Conservation (phyloP, 2,113 vertebrate genomes). For the Tragelaphus scriptus region DNA sequence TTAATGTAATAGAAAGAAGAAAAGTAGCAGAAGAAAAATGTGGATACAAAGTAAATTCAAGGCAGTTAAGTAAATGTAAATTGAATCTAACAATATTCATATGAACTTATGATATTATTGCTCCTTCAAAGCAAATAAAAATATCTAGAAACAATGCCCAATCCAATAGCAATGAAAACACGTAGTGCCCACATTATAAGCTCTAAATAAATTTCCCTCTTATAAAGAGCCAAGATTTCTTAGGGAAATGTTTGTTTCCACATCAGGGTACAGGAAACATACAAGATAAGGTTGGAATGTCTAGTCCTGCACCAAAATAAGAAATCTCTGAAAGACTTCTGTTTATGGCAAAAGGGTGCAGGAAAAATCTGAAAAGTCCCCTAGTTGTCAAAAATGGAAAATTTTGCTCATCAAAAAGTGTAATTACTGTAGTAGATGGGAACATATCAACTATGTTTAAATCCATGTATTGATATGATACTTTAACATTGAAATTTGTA, state of each 20-base stretch:
- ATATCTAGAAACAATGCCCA: background rate
- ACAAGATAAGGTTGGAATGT: background rate
- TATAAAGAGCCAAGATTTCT: background rate
- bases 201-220: background rate
- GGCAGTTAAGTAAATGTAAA: background rate
- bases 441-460: background rate
- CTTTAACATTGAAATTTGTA: background rate
- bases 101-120: background rate
- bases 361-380: background rate
- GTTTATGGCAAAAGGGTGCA: background rate
- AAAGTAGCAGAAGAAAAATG: slow-evolving; percentile 11
- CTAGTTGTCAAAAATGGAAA: background rate
- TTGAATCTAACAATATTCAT: slow-evolving; percentile 17
- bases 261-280: background rate
- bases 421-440: background rate
- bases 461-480: background rate
- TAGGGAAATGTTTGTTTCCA: background rate
- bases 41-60: slow-evolving; percentile 32
- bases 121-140: background rate
- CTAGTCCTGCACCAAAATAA: background rate
- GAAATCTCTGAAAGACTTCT: background rate
- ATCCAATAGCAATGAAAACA: background rate
- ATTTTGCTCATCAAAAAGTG: background rate
- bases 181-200: background rate
- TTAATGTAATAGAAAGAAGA: background rate